Percentiles rank a stretch among this genome's conserved stretches.
Evolutionary conservation across 2,797 vertebrate species (phyloP).

Genomic region (Periparus ater): DNA sequence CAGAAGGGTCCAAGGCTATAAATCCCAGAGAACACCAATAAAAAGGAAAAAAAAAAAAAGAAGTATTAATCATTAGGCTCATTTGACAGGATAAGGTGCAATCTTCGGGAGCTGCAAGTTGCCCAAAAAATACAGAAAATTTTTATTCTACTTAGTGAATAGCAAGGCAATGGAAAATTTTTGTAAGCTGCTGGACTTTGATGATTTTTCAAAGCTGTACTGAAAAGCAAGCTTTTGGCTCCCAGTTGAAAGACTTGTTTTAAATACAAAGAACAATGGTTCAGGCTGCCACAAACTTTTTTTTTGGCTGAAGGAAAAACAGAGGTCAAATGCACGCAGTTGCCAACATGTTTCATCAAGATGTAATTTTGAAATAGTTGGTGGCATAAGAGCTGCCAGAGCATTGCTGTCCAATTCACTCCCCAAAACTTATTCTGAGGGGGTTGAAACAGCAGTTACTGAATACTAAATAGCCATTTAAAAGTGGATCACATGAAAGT

Average conservation of each 20-base stretch:
- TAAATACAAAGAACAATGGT: conserved; percentile 33
- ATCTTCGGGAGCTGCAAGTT: neutral
- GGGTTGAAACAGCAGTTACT: neutral
- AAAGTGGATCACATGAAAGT: neutral
- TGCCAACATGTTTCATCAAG: neutral
- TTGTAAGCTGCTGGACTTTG: neutral
- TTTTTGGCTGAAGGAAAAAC: neutral
- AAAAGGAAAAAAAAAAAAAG: neutral
- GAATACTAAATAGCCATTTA: neutral
- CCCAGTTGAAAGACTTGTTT: conserved; percentile 23
- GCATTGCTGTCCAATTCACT: neutral
- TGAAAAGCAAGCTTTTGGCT: conserved; percentile 12
- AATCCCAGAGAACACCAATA: neutral
- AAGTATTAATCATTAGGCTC: neutral
- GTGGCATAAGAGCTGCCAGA: neutral
- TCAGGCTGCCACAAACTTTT: neutral
- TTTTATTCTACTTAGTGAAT: neutral
- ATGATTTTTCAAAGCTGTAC: conserved; percentile 23
- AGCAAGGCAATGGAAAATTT: neutral
- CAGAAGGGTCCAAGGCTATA: neutral
- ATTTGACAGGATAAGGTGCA: neutral
- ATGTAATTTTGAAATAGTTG: neutral
- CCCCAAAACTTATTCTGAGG: neutral
- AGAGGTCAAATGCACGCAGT: neutral
- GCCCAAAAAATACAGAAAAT: neutral